These are phyloP conservation scores for Calephelis perditalis DNA, from an alignment of 2,888 invertebrate genomes.

Conservation along the genomic window DNA sequence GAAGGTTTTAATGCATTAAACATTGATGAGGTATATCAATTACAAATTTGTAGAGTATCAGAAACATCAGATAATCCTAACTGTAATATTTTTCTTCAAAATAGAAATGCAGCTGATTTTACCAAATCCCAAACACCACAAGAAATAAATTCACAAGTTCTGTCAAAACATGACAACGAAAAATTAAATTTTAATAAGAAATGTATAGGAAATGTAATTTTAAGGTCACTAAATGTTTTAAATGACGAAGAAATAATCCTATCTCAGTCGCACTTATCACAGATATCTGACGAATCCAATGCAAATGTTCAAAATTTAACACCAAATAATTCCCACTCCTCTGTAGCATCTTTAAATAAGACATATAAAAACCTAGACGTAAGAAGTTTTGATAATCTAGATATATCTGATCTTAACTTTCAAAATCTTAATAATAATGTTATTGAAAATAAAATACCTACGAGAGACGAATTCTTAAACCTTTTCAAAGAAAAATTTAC, in stretches of 20 bases:
- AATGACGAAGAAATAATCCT: conserved; percentile 41
- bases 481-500: conserved; percentile 37
- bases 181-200: conserved; percentile 33
- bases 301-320: conserved; percentile 30
- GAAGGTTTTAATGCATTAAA: neutral
- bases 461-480: conserved; percentile 40
- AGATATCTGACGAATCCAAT: conserved; percentile 25
- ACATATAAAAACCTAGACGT: conserved; percentile 55
- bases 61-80: neutral
- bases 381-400: conserved; percentile 44
- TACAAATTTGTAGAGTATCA: neutral
- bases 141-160: conserved; percentile 13
- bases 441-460: conserved; percentile 38
- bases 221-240: conserved; percentile 48
- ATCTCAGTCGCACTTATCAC: conserved; percentile 24
- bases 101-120: neutral
- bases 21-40: neutral
- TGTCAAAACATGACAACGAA: too few species aligned
- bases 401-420: conserved; percentile 12
- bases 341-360: conserved; percentile 46
- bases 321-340: conserved; percentile 40
- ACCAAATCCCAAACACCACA: neutral
- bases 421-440: conserved; percentile 10
- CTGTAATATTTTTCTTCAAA: neutral
- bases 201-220: conserved; percentile 36